Percentiles rank a stretch among this genome's conserved stretches.
Evolutionary conservation across 2,113 vertebrate species (phyloP).

Genomic region (Falcunculus frontatus): DNA sequence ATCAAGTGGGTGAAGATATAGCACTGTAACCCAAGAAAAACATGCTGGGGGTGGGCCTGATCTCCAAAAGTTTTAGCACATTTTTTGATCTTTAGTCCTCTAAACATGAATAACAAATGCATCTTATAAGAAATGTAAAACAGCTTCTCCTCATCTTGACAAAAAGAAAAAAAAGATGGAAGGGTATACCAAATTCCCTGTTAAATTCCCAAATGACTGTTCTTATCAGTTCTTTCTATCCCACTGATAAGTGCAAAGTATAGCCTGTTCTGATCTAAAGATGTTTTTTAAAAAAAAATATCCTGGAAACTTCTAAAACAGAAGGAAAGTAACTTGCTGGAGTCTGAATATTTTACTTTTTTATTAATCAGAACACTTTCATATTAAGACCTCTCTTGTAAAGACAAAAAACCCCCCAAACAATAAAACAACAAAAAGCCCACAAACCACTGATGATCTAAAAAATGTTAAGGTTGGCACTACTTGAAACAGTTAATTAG

Average conservation of each 20-base stretch:
- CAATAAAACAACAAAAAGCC: rapidly evolving
- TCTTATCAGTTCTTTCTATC: background rate
- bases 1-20: constrained; percentile 12
- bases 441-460: background rate
- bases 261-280: background rate
- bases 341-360: background rate
- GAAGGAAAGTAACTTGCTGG: background rate
- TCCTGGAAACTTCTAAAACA: background rate
- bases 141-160: background rate
- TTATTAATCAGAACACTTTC: background rate
- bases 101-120: background rate
- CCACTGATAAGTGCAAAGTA: background rate
- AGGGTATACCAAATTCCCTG: background rate
- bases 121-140: background rate
- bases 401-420: background rate
- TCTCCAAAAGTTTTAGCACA: constrained; percentile 4
- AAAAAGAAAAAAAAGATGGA: background rate
- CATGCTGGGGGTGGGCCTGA: background rate
- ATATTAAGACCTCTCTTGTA: background rate
- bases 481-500: background rate
- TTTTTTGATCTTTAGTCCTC: constrained; percentile 16
- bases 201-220: background rate
- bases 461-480: background rate
- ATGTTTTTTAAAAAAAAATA: background rate
- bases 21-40: background rate